A percentile compares a stretch with the other conserved stretches of the same genome.
Conservation (phyloP, 2,888 invertebrate species). For the Caenorhabditis sp. region DNA sequence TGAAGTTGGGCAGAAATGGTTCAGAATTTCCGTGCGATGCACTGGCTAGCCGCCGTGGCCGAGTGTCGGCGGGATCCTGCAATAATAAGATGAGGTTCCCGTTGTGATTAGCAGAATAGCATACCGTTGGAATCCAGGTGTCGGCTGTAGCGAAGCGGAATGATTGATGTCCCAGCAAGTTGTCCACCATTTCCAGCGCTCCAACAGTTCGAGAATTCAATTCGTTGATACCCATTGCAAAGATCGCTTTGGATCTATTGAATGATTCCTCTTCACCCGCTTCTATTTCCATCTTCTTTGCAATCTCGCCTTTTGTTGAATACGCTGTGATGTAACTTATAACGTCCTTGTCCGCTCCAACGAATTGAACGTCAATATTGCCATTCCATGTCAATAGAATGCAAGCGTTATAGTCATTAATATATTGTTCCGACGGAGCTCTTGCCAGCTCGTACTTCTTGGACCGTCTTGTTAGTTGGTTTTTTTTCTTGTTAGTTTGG, state of each 20-base stretch:
- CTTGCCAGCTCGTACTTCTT: background rate
- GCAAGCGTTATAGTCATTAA: constrained; percentile 41
- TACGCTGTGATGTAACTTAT: background rate
- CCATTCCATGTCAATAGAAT: constrained; percentile 19
- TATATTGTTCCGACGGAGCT: background rate
- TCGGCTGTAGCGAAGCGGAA: constrained; percentile 6
- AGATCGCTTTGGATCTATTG: background rate
- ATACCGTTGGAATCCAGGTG: constrained; percentile 19
- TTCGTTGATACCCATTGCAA: constrained; percentile 6
- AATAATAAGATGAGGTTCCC: background rate
- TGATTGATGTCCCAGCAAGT: background rate
- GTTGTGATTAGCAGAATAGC: background rate
- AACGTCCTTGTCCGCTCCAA: background rate
- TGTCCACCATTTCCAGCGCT: constrained; percentile 18
- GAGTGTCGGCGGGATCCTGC: background rate
- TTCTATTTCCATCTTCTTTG: background rate
- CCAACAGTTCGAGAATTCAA: constrained; percentile 5
- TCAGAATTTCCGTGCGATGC: too few relatives aligned
- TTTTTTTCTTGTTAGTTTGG: too few relatives aligned
- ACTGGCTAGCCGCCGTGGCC: background rate
- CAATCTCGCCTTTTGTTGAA: constrained; percentile 7
- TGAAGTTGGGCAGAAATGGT: background rate
- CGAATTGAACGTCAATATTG: constrained; percentile 38
- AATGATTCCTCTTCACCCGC: background rate
- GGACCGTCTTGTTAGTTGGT: too few relatives aligned